Base-by-base conservation (phyloP, 2,113 vertebrate species). In the Microcebus jonahi region DNA sequence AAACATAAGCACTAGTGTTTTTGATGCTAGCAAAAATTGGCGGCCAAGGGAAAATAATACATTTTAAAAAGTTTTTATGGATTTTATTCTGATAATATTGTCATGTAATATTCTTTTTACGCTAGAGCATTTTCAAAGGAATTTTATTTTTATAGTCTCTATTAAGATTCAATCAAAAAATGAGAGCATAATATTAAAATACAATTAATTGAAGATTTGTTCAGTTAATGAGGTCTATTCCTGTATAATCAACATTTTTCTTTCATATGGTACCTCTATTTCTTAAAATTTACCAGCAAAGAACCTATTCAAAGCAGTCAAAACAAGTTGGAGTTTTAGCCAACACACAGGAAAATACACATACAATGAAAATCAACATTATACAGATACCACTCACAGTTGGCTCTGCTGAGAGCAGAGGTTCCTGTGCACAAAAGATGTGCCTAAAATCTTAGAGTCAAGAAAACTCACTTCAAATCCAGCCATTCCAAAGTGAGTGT, bases 111-210 rank as follows among this genome's bases (percentile, higher is more conserved):
- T 65, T 90, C 10, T 95, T 87, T 81, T 8, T 55, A 10, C 45
- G 4, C 63, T 65, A 57, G 12, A 84, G 2, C 23, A 89, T 59
- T 91, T 18, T 9, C 17, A 91, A 93, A 70, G 2, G 10, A 86
- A n/a, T 45, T 82, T 92, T 39, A 77, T 67, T 88, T 42, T 68
- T 73, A 12, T 65, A 70, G 27, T 92, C 71, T 36, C 50, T 67
- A 39, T 91, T 91, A 90, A n/a, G 18, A 82, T 8, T 1, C 13
- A 61, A 53, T 71, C 71, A 29, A 89, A 68, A 90, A 73, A 63
- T 55, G 20, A 83, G 6, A 65, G 11, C 23, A 73, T 67, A 90
- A 29, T 61, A 92, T 84, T 90, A 96, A 95, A 92, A 73, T 83
- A 83, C 20, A 31, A 59, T 13, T 83, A 48, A 87, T 20, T 42